These are phyloP conservation scores for Phalacrocorax carbo DNA, from an alignment of 2,113 vertebrate genomes.

Conservation along the genomic window DNA sequence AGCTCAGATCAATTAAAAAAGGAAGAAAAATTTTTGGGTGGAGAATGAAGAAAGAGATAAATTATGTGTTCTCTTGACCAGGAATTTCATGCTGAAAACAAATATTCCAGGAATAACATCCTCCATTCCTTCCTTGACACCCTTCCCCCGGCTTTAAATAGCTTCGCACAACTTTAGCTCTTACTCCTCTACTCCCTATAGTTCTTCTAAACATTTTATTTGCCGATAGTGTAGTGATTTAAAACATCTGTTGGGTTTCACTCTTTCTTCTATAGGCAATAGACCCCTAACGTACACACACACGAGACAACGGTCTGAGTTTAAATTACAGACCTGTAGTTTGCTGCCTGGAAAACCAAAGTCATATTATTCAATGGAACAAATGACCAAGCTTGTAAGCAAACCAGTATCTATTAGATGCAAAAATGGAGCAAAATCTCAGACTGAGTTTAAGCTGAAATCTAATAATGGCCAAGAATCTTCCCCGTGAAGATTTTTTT, in stretches of 20 bases:
- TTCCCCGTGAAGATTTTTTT: not conserved
- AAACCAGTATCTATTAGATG: not conserved
- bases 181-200: not conserved
- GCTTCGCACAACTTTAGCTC: not conserved
- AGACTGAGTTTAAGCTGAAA: not conserved
- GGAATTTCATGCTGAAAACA: slow-evolving; percentile 12
- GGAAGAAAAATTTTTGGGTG: not conserved
- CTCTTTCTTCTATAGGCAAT: not conserved
- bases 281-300: not conserved
- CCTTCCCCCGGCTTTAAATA: not conserved
- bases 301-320: not conserved
- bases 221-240: not conserved
- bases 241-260: not conserved
- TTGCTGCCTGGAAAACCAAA: not conserved
- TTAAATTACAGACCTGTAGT: not conserved
- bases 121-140: not conserved
- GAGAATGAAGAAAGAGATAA: not conserved
- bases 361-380: not conserved
- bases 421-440: not conserved
- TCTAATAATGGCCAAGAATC: not conserved
- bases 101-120: not conserved
- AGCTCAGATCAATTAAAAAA: not conserved
- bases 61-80: not conserved
- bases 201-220: not conserved
- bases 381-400: not conserved